phyloP scores from a whole-genome alignment of 2,797 vertebrate species.

The Danionella dracula region DNA sequence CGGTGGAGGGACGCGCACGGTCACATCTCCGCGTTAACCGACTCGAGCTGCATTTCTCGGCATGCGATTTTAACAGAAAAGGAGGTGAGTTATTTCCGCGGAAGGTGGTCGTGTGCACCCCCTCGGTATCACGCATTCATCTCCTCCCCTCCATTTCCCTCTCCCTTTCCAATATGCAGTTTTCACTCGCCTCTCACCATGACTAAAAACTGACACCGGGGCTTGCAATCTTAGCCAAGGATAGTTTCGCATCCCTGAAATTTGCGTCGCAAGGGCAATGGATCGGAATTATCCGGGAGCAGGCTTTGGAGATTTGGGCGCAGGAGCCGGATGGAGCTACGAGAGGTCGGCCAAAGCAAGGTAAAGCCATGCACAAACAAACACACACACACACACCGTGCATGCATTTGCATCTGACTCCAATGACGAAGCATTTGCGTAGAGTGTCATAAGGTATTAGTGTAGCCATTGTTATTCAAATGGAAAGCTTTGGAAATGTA shows the following conservation, averaged over 20 bases:
- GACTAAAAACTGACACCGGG: conserved; percentile 62
- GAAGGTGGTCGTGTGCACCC: conserved; percentile 74
- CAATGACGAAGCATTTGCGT: conserved; percentile 39
- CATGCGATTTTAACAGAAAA: conserved; percentile 62
- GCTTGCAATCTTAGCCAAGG: conserved; percentile 55
- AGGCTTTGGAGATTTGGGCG: conserved; percentile 60
- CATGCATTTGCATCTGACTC: conserved; percentile 28
- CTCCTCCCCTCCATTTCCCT: conserved; percentile 69
- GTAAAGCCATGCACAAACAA: conserved; percentile 56
- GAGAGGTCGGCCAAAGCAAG: conserved; percentile 75
- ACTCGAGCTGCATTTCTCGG: conserved; percentile 55
- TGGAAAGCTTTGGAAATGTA: conserved; percentile 57
- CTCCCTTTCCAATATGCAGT: conserved; percentile 76
- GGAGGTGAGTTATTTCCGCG: conserved; percentile 66
- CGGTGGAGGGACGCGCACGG: conserved; percentile 69
- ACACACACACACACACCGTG: conserved; percentile 2
- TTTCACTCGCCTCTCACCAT: conserved; percentile 71
- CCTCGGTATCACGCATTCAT: conserved; percentile 62
- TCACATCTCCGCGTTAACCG: conserved; percentile 63
- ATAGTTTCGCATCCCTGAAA: conserved; percentile 47
- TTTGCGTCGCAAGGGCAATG: conserved; percentile 72
- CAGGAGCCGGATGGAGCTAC: conserved; percentile 63
- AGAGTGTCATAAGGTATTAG: conserved; percentile 37
- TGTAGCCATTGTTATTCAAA: conserved; percentile 41
- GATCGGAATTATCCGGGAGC: conserved; percentile 75